Evolutionary conservation across 2,888 invertebrate species (phyloP), one percentile per base, ranked within the genome.

Genomic region (Catonia carolina): DNA sequence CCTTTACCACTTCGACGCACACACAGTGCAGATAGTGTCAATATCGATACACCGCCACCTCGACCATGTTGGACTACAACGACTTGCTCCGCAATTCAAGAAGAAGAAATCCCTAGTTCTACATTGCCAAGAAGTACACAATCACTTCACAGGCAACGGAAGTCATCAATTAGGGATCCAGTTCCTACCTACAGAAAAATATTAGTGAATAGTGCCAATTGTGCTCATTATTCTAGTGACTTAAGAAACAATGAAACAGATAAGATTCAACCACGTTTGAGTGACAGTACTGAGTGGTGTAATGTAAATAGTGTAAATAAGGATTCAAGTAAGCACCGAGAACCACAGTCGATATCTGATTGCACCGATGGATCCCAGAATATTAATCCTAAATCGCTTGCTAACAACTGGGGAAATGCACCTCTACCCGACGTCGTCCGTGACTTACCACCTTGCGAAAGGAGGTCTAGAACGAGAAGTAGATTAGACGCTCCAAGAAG

Each of bases 401-500:
- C 48, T 36, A 22, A 39, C 27, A 50, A 36, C 42, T 57, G 49
- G 33, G 47, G 57, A 3, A 36, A 42, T 12, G 55, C 53, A 8
- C 59, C 53, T 2, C 55, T 63, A 4, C 62, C 63, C 0, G 62
- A 63, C 33, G 61, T 63, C 7, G 59, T 63, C 69, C 84, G 56
- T n/a, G 63, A 62, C 36, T 54, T 59, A 8, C 64, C 59, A 1
- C 60, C 62, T n/a, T 59, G 61, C 74, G 70, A 77, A 74, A 68
- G 78, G 74, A 73, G 76, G 75, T 73, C 78, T 73, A 17, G 57
- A 22, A 36, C 72, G 75, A 74, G 74, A 74, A 76, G 67, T 75
- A 76, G 71, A 74, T 74, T 73, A 48, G 76, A 76, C 59, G 71
- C 76, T 59, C 76, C 77, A 12, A 76, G 75, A 64, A 75, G 76